Conservation (phyloP, 2,888 invertebrate species). For the Chesias legatella region DNA sequence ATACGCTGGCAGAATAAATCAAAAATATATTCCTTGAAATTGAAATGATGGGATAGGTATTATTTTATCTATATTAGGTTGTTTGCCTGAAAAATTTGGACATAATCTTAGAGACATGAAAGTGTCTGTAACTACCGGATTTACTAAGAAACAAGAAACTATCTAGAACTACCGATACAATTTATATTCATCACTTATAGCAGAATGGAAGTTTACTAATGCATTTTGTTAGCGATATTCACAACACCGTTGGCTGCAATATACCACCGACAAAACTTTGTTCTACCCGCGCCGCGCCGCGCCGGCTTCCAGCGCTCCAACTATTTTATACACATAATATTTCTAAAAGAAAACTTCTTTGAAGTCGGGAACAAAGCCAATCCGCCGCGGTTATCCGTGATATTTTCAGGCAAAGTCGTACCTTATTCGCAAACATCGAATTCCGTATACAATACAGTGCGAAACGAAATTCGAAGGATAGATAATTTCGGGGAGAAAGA, state of each 20-base stretch:
- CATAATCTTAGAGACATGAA: too few species aligned
- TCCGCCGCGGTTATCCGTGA: conserved; percentile 76
- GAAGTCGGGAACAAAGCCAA: conserved; percentile 78
- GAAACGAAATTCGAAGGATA: conserved; percentile 79
- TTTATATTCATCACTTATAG: conserved; percentile 17
- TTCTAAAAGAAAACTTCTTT: conserved; percentile 72
- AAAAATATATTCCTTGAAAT: too few species aligned
- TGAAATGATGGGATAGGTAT: too few species aligned
- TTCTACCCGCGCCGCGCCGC: conserved; percentile 22
- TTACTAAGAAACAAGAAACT: neutral
- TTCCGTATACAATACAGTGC: conserved; percentile 78
- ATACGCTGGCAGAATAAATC: too few species aligned
- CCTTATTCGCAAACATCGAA: conserved; percentile 79
- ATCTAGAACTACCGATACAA: neutral
- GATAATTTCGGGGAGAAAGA: conserved; percentile 77
- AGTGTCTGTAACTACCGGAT: neutral
- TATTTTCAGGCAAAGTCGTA: conserved; percentile 72
- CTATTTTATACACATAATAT: conserved; percentile 71
- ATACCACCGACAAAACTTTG: conserved; percentile 45
- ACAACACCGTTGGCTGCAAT: conserved; percentile 38
- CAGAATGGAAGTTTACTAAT: conserved; percentile 25
- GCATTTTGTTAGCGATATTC: conserved; percentile 39
- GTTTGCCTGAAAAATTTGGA: too few species aligned
- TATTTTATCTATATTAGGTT: too few species aligned
- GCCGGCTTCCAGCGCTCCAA: conserved; percentile 38